A percentile compares a stretch with the other conserved stretches of the same genome.
Conservation (phyloP, 2,113 vertebrate species). For the Cyanistes caeruleus region DNA sequence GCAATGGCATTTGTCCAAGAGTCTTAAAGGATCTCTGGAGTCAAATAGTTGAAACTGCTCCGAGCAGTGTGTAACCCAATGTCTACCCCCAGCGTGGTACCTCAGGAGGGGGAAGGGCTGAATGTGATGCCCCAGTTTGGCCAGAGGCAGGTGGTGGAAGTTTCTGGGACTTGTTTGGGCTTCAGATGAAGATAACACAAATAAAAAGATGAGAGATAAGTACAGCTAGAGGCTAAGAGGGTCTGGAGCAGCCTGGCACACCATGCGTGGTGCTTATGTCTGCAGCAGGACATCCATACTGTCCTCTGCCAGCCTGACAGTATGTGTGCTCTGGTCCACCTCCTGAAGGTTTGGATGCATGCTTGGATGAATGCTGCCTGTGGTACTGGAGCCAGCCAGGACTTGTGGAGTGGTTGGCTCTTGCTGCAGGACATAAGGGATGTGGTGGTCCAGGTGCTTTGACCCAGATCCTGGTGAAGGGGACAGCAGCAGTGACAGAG, state of each 20-base stretch:
- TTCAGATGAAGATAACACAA: neutral
- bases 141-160: neutral
- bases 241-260: neutral
- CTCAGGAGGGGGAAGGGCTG: neutral
- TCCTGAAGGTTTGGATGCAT: neutral
- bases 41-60: neutral
- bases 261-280: neutral
- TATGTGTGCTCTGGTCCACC: neutral
- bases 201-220: neutral
- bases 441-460: neutral
- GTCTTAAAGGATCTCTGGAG: neutral
- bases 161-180: neutral
- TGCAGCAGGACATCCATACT: neutral
- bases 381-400: neutral
- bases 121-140: neutral
- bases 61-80: fast-evolving
- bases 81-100: fast-evolving
- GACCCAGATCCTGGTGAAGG: neutral
- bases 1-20: constrained; percentile 4
- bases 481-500: neutral
- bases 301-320: neutral
- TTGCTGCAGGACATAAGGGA: neutral
- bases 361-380: neutral
- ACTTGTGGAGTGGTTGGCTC: neutral
- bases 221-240: neutral